Conservation (phyloP, 2,797 vertebrate species). For the Melanotaenia pygmaea region DNA sequence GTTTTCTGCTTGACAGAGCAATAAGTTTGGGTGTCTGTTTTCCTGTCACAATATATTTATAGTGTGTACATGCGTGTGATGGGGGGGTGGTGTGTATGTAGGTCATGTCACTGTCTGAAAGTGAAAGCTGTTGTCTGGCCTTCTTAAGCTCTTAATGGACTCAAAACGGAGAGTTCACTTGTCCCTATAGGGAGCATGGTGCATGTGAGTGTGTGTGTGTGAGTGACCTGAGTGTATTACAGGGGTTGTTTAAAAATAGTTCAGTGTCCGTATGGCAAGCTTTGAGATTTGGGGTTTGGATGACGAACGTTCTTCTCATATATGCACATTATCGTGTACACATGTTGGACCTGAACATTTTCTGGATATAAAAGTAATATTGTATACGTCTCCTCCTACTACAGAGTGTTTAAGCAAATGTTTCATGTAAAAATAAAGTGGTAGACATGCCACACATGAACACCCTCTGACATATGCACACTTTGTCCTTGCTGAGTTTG, state of each 20-base stretch:
- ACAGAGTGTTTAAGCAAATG: not conserved
- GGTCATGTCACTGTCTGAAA: slow-evolving; percentile 64
- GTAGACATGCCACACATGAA: not conserved
- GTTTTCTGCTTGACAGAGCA: slow-evolving; percentile 62
- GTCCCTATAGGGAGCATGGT: slow-evolving; percentile 24
- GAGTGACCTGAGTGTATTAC: slow-evolving; percentile 39
- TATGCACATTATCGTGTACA: not conserved
- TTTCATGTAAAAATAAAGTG: not conserved
- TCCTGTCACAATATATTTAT: slow-evolving; percentile 49
- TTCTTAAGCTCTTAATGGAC: slow-evolving; percentile 67
- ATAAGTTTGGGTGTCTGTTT: slow-evolving; percentile 61
- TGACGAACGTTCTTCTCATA: slow-evolving; percentile 13
- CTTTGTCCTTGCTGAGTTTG: slow-evolving; percentile 45
- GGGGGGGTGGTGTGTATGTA: slow-evolving; percentile 30
- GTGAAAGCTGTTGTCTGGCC: slow-evolving; percentile 67
- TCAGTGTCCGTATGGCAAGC: slow-evolving; percentile 57
- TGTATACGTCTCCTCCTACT: not conserved
- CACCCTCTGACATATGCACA: not conserved
- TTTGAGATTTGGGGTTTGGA: slow-evolving; percentile 60
- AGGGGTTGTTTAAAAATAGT: slow-evolving; percentile 52
- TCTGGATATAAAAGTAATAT: not conserved
- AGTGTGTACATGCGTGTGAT: slow-evolving; percentile 3
- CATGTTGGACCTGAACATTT: not conserved
- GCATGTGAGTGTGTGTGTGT: slow-evolving; percentile 2
- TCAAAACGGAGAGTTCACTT: slow-evolving; percentile 35